Conservation (phyloP, 2,888 invertebrate genomes). For the Chrysolina haemoptera region DNA sequence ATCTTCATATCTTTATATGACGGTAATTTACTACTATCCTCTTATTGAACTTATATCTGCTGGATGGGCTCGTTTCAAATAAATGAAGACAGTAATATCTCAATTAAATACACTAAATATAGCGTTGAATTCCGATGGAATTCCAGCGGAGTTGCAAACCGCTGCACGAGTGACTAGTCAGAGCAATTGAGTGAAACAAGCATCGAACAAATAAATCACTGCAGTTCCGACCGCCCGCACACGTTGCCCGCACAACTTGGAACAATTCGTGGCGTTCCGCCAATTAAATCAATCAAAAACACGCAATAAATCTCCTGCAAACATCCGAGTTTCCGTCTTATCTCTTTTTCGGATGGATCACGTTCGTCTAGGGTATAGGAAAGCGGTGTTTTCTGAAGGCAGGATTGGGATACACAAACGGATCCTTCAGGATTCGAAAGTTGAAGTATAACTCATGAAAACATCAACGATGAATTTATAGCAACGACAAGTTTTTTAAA, state of each 20-base stretch:
- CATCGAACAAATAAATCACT: slow-evolving; percentile 6
- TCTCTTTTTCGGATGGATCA: background rate
- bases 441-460: too few species aligned
- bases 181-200: slow-evolving; percentile 8
- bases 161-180: background rate
- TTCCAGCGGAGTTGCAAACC: background rate
- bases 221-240: background rate
- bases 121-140: background rate
- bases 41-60: too few species aligned
- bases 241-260: slow-evolving; percentile 2
- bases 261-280: slow-evolving; percentile 21
- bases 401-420: background rate
- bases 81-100: background rate
- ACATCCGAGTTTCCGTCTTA: slow-evolving; percentile 5
- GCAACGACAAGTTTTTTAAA: too few species aligned
- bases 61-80: too few species aligned
- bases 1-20: too few species aligned
- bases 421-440: background rate
- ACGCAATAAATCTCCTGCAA: slow-evolving; percentile 12
- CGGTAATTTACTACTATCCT: too few species aligned
- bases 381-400: background rate
- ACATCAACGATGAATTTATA: too few species aligned
- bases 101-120: background rate
- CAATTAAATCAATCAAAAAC: slow-evolving; percentile 22
- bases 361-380: background rate